A percentile compares a stretch with the other conserved stretches of the same genome.
Evolutionary conservation across 1,140 invertebrate genomes (phyloP).

Genomic region (Sipha flava): DNA sequence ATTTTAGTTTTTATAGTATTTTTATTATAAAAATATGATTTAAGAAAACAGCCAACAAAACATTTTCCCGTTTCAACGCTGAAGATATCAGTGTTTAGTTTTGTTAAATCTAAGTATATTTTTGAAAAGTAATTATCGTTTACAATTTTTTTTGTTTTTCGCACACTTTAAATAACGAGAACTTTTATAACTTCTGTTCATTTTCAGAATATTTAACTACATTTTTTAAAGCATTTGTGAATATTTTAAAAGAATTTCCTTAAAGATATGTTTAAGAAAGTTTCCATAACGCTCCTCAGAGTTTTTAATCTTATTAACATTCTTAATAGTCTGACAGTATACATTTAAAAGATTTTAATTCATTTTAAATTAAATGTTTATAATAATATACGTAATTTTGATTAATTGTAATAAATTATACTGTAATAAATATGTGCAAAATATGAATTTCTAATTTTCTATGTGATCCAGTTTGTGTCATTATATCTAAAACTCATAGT

Average conservation of each 20-base stretch:
- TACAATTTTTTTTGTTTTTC: neutral
- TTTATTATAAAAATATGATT: neutral
- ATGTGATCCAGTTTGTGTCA: too few relatives aligned
- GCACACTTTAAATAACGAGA: neutral
- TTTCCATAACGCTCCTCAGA: neutral
- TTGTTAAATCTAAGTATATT: neutral
- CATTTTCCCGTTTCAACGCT: neutral
- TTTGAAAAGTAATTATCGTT: neutral
- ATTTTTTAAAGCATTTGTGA: slow-evolving; percentile 14
- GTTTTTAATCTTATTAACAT: neutral
- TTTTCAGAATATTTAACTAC: slow-evolving; percentile 3
- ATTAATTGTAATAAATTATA: too few relatives aligned
- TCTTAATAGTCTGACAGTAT: neutral
- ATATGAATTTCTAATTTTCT: too few relatives aligned
- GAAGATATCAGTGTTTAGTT: neutral
- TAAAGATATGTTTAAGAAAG: neutral
- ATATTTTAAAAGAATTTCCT: neutral
- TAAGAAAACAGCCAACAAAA: neutral
- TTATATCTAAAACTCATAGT: too few relatives aligned
- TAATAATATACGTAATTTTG: too few relatives aligned
- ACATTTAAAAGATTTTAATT: neutral
- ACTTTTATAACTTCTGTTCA: slow-evolving; percentile 20
- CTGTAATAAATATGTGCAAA: too few relatives aligned
- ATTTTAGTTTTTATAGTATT: neutral
- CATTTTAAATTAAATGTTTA: neutral